A percentile compares a stretch with the other conserved stretches of the same genome.
These are phyloP conservation scores for Micromesistius poutassou DNA, from an alignment of 2,797 vertebrate species.

Conservation along the genomic window DNA sequence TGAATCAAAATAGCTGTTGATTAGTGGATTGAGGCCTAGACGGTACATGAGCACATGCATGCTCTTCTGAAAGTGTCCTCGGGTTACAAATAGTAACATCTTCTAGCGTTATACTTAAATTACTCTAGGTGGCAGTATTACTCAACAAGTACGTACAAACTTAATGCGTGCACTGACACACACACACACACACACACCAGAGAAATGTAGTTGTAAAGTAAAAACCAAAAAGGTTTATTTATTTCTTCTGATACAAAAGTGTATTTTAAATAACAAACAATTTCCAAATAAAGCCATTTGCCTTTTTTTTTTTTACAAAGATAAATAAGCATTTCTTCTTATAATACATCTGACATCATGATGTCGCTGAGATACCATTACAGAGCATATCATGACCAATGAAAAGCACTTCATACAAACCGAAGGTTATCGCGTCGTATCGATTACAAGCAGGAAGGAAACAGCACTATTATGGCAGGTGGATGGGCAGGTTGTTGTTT, in stretches of 20 bases:
- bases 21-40: too few relatives aligned
- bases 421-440: background rate
- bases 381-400: constrained; percentile 37
- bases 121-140: constrained; percentile 63
- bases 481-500: background rate
- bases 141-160: constrained; percentile 21
- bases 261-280: constrained; percentile 77
- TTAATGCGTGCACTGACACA: constrained; percentile 6
- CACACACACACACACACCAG: constrained; percentile 20
- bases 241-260: constrained; percentile 79
- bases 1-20: too few relatives aligned
- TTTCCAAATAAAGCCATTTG: constrained; percentile 55
- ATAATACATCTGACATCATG: constrained; percentile 81
- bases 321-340: constrained; percentile 95
- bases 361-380: constrained; percentile 70
- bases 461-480: background rate
- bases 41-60: too few relatives aligned
- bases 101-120: background rate
- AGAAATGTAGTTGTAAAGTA: constrained; percentile 25
- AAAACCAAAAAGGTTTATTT: constrained; percentile 71
- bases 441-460: background rate
- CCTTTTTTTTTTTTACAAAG: constrained; percentile 77
- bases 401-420: constrained; percentile 39
- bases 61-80: too few relatives aligned
- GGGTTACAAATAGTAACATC: background rate